phyloP scores from a whole-genome alignment of 2,888 invertebrate species.

The Heterodera filipjevi region DNA sequence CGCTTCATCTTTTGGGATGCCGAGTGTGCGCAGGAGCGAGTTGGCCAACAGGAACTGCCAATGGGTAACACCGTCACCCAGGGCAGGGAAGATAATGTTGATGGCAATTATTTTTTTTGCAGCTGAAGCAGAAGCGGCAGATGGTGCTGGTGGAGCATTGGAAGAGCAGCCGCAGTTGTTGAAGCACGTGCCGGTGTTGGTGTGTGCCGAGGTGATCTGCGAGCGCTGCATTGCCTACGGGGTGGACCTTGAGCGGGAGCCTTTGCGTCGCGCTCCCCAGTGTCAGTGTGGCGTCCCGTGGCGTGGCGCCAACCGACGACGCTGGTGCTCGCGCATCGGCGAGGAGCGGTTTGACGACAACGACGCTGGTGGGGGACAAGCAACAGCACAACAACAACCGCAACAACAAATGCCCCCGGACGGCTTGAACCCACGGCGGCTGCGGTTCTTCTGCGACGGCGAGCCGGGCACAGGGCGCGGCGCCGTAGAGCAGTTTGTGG shows the following conservation, averaged over 20 bases:
- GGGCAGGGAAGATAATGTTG: neutral
- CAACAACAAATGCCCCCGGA: neutral
- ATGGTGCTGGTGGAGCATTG: neutral
- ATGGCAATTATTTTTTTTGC: neutral
- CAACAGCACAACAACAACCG: neutral
- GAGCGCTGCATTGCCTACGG: neutral
- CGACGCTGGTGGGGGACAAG: neutral
- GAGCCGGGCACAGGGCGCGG: neutral
- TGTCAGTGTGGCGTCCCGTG: constrained; percentile 5
- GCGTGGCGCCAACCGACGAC: neutral
- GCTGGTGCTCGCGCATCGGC: neutral
- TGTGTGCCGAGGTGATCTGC: neutral
- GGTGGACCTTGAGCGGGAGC: neutral
- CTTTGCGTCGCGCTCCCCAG: neutral
- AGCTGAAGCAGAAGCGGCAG: neutral
- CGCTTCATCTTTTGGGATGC: constrained; percentile 5
- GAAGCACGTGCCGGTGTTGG: constrained; percentile 1
- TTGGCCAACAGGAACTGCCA: neutral
- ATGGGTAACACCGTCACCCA: too few relatives aligned
- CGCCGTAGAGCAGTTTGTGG: neutral
- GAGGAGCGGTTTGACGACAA: neutral
- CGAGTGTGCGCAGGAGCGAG: neutral
- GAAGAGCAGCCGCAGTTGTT: neutral
- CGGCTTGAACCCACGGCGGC: neutral
- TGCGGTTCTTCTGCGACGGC: neutral